Percentiles rank a stretch among this genome's conserved stretches.
phyloP scores from a whole-genome alignment of 2,797 vertebrate species.

The Gouania willdenowi region DNA sequence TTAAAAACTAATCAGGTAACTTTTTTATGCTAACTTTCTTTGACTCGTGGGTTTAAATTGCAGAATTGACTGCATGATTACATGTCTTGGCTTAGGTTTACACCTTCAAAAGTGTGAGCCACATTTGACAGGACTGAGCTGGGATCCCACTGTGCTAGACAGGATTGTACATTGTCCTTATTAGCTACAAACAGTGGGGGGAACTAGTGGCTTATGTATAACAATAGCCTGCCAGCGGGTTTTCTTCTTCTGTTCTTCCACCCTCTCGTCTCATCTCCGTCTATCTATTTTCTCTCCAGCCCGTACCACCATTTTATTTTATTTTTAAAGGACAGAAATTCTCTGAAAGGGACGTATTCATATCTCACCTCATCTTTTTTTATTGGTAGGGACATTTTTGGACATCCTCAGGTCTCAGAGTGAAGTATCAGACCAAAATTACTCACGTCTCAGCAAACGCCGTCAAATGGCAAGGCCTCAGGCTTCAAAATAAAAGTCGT shows the following conservation, averaged over 20 bases:
- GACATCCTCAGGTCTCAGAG: no score
- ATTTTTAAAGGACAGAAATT: constrained; percentile 20
- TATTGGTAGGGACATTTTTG: neutral
- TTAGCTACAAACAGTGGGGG: constrained; percentile 64
- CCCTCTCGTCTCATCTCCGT: constrained; percentile 15
- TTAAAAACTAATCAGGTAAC: constrained; percentile 52
- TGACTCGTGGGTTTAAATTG: constrained; percentile 18
- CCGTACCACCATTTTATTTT: constrained; percentile 8
- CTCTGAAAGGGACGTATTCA: constrained; percentile 37
- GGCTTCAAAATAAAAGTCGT: no score
- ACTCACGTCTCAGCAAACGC: no score
- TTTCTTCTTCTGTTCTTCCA: constrained; percentile 41
- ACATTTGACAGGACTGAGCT: constrained; percentile 51
- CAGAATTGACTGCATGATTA: constrained; percentile 48
- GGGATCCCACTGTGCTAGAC: constrained; percentile 45
- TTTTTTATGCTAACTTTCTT: constrained; percentile 25
- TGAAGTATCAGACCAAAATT: no score
- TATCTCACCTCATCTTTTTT: constrained; percentile 11
- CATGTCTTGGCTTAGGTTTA: constrained; percentile 41
- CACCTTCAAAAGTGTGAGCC: constrained; percentile 27
- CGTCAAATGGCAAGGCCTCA: no score
- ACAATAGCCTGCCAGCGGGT: constrained; percentile 42
- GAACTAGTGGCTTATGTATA: constrained; percentile 48
- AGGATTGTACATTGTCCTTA: constrained; percentile 63
- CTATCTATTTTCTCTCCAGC: constrained; percentile 13